Percentiles rank a stretch among this genome's conserved stretches.
Conservation (phyloP, 2,113 vertebrate species). For the Chamaetylas fuelleborni region DNA sequence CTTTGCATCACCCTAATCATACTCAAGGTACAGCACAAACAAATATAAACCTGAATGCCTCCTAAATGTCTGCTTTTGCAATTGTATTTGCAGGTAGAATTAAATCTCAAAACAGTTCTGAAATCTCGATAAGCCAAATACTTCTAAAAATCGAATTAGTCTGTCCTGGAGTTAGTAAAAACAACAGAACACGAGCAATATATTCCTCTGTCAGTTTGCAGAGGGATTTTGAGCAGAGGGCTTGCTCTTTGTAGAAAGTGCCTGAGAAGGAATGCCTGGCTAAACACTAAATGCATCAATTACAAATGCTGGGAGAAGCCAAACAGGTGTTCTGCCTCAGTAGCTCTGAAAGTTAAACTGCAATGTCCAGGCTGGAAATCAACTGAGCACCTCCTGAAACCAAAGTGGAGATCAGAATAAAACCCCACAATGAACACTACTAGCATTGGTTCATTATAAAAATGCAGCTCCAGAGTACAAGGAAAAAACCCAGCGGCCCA, state of each 20-base stretch:
- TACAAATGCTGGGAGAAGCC: neutral
- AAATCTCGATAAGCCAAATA: neutral
- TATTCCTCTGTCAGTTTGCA: neutral
- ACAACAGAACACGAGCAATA: neutral
- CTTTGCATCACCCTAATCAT: neutral
- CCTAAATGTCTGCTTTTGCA: neutral
- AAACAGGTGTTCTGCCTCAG: neutral
- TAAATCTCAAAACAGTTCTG: neutral
- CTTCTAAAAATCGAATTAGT: neutral
- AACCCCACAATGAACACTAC: neutral
- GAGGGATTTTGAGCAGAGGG: neutral
- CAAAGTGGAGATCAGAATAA: neutral
- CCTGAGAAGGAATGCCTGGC: neutral
- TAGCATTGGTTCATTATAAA: neutral
- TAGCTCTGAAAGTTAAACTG: neutral
- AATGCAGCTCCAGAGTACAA: neutral
- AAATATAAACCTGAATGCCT: neutral
- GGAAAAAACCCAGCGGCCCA: neutral
- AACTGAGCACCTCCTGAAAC: neutral
- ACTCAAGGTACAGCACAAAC: rapidly evolving
- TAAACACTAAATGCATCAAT: neutral
- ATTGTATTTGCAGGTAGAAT: neutral
- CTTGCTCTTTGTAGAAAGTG: neutral
- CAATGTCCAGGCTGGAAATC: neutral
- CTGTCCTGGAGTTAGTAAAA: neutral